phyloP scores from a whole-genome alignment of 53 echinoderm and acorn worm species.

The Hippasteria phrygiana region DNA sequence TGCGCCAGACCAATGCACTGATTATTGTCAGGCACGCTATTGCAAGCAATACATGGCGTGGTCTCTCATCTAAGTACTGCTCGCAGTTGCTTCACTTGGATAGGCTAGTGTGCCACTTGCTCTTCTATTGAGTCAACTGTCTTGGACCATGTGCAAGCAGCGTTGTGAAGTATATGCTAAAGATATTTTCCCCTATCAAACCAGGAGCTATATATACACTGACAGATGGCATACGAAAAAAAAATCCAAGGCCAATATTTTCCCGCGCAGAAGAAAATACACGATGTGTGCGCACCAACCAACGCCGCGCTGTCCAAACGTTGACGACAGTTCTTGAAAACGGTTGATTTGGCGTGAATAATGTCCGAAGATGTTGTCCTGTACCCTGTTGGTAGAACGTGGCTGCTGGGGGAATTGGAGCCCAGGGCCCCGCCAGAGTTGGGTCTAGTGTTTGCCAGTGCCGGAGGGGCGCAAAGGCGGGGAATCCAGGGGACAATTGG shows the following conservation, averaged over 20 bases:
- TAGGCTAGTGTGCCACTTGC: too few relatives aligned
- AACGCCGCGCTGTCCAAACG: conserved; percentile 21
- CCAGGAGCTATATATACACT: conserved; percentile 7
- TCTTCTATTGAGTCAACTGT: neutral
- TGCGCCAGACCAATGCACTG: too few relatives aligned
- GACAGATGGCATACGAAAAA: conserved; percentile 58
- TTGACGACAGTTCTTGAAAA: conserved; percentile 39
- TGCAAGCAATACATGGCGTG: too few relatives aligned
- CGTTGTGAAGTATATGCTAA: neutral
- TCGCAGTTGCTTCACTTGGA: too few relatives aligned
- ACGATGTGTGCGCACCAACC: conserved; percentile 35
- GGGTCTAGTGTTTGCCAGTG: neutral
- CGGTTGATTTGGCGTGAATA: conserved; percentile 65
- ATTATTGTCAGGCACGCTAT: too few relatives aligned
- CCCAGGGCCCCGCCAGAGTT: neutral
- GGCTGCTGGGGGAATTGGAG: conserved; percentile 17
- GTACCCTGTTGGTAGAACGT: conserved; percentile 38
- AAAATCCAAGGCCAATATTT: conserved; percentile 50
- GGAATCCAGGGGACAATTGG: conserved; percentile 41
- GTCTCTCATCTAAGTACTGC: too few relatives aligned
- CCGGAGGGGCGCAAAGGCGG: conserved; percentile 9
- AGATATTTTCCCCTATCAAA: neutral
- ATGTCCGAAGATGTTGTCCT: conserved; percentile 15
- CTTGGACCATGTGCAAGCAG: neutral
- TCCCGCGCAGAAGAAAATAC: conserved; percentile 37